Evolutionary conservation across 30 jellyfish, hydroid and myxozoan genomes (phyloP), one percentile per base, ranked within the genome.

Genomic region (Rhopilema esculentum): DNA sequence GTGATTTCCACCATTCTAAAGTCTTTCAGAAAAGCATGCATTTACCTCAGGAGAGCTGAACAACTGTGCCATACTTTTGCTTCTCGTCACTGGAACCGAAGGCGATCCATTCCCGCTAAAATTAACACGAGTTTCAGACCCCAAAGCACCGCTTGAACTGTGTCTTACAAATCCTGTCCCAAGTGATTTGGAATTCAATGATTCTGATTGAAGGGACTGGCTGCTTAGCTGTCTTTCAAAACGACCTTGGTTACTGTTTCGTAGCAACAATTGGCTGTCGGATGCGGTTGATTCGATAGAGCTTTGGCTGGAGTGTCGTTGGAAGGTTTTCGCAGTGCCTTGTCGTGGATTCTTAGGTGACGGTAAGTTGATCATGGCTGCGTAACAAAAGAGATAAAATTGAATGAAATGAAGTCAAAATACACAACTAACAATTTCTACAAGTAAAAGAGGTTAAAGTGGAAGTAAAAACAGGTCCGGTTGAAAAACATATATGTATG

Each of bases 251-350:
- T 32, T 84, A 63, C 24, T 53, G 83, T 77, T 84, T 27, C 93
- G 65, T 26, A 52, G 93, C 76, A 26, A 28, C 79, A 67, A 26
- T 22, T 26, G 93, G 82, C 93, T 84, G 67, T 84, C 93, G 16
- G 93, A 69, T 1, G 70, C 70, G 28, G 16, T 52, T 17, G 86
- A 83, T 15, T 83, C 92, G 75, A 83, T 69, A 4, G 92, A 83
- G 79, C 92, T 83, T 24, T 48, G 79, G 72, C 92, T 83, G 51
- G 92, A 83, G 28, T 53, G 71, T 19, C 85, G 87, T 17, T 84
- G 93, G 1, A 84, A 20, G 8, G 82, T 27, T 20, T 82, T 28
- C 2, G 66, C 50, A 49, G 84, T 64, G 52, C 16, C 1, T 23
- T 21, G 20, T 6, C 32, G 74, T 16, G 73, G 33, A n/a, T 51